Conservation (phyloP, 2,888 invertebrate species). For the Limnephilus rhombicus region DNA sequence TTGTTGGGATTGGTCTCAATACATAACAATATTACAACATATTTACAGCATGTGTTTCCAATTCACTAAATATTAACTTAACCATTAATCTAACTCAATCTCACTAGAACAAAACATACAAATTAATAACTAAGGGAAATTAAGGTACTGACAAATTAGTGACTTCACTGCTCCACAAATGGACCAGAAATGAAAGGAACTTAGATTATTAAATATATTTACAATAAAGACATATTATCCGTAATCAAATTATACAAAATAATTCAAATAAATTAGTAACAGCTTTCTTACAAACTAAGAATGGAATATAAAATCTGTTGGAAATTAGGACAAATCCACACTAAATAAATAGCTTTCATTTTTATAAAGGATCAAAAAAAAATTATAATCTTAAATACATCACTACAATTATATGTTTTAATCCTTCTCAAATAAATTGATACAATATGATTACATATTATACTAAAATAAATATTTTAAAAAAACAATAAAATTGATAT, state of each 20-base stretch:
- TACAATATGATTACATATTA: background rate
- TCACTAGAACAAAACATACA: conserved; percentile 21
- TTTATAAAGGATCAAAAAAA: background rate
- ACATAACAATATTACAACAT: conserved; percentile 41
- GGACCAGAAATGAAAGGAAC: conserved; percentile 57
- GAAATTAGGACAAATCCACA: background rate
- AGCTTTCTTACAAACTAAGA: conserved; percentile 42
- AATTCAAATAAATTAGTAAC: conserved; percentile 52
- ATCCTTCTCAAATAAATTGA: background rate
- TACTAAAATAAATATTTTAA: background rate
- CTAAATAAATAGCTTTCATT: background rate
- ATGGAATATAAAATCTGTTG: conserved; percentile 44
- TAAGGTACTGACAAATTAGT: conserved; percentile 51
- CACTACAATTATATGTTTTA: background rate
- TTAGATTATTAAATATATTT: conserved; percentile 50
- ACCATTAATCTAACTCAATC: background rate
- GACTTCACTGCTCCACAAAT: conserved; percentile 45
- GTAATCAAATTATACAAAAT: conserved; percentile 42
- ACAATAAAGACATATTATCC: conserved; percentile 36
- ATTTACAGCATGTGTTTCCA: conserved; percentile 20
- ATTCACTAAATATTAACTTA: conserved; percentile 25
- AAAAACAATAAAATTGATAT: background rate
- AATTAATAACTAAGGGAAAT: conserved; percentile 14
- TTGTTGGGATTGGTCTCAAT: conserved; percentile 57
- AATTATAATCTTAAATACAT: background rate